phyloP scores from a whole-genome alignment of 2,797 vertebrate genomes.

The Sorex maritimensis region DNA sequence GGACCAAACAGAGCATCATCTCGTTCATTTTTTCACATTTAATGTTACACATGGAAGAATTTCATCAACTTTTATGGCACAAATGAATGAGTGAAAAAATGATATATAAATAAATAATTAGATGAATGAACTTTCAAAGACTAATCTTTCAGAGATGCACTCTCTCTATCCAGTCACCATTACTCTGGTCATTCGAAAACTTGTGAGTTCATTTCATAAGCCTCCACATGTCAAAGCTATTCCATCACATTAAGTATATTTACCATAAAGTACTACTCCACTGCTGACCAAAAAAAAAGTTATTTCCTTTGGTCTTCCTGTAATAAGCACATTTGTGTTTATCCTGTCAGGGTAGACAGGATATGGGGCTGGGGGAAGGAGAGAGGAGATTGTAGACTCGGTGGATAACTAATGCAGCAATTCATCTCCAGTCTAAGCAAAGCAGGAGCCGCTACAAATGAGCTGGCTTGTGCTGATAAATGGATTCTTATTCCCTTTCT shows the following conservation, averaged over 20 bases:
- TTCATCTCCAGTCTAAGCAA: not conserved
- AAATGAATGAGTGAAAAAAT: not conserved
- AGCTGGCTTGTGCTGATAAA: conserved; percentile 26
- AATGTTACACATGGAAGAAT: not conserved
- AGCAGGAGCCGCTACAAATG: conserved; percentile 38
- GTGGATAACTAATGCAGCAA: conserved; percentile 5
- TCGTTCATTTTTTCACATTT: not conserved
- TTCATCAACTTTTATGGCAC: conserved; percentile 9
- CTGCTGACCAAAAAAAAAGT: not conserved
- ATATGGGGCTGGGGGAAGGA: not conserved
- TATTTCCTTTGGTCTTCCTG: not conserved
- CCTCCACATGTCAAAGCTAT: not conserved
- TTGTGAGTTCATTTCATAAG: not conserved
- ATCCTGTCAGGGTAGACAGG: not conserved
- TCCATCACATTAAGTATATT: not conserved
- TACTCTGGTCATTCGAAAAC: not conserved
- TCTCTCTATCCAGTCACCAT: not conserved
- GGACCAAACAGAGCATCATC: not conserved
- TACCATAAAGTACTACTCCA: not conserved
- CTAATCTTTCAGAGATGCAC: not conserved
- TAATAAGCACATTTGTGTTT: not conserved
- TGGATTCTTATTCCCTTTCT: conserved; percentile 53
- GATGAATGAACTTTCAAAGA: conserved; percentile 3
- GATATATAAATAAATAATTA: no score
- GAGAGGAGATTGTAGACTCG: not conserved